Percentiles rank a stretch among this genome's conserved stretches.
phyloP scores from a whole-genome alignment of 2,113 vertebrate genomes.

The Thalassoma bifasciatum region DNA sequence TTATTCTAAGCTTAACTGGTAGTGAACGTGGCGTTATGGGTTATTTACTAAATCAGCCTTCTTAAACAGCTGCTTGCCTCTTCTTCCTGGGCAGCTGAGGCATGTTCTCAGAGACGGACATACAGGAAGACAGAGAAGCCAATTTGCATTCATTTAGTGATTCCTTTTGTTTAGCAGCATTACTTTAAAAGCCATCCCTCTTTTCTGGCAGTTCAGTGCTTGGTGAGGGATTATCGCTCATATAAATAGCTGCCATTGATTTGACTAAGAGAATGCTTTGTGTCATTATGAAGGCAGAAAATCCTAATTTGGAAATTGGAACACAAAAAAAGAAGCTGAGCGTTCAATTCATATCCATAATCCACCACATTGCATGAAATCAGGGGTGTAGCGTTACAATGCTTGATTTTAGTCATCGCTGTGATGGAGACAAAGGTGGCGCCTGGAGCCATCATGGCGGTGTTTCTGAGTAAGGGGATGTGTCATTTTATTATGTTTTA shows the following conservation, averaged over 20 bases:
- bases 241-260: conserved; percentile 87
- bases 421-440: conserved; percentile 83
- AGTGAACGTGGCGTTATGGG: conserved; percentile 58
- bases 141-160: conserved; percentile 74
- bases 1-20: conserved; percentile 66
- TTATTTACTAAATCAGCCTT: conserved; percentile 70
- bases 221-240: conserved; percentile 81
- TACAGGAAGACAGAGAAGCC: conserved; percentile 63
- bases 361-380: conserved; percentile 85
- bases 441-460: conserved; percentile 78
- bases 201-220: conserved; percentile 76
- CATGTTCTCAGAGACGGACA: conserved; percentile 61
- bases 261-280: conserved; percentile 83
- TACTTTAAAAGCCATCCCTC: conserved; percentile 79
- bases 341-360: conserved; percentile 83
- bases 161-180: conserved; percentile 76
- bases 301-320: conserved; percentile 87
- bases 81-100: conserved; percentile 42
- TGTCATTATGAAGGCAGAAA: conserved; percentile 85
- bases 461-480: conserved; percentile 72
- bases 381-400: conserved; percentile 83
- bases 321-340: conserved; percentile 79
- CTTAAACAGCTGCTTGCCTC: conserved; percentile 48
- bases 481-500: conserved; percentile 78
- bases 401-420: conserved; percentile 80